These are phyloP conservation scores for Nomada lathburiana DNA, from an alignment of 2,888 invertebrate species.

Conservation along the genomic window DNA sequence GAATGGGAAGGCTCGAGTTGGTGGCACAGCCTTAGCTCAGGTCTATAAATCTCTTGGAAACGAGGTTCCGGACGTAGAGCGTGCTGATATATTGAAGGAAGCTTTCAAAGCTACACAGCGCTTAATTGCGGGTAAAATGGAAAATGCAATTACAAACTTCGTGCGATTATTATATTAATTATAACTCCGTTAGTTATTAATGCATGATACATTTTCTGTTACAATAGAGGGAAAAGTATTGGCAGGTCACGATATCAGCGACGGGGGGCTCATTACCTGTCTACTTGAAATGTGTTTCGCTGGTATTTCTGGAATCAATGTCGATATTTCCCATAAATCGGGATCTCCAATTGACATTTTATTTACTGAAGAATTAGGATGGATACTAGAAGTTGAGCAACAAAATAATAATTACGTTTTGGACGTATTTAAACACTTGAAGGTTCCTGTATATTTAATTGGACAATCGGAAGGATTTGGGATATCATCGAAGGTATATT, in stretches of 20 bases:
- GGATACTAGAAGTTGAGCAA: conserved; percentile 90
- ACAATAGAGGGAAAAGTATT: conserved; percentile 88
- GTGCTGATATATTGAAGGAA: conserved; percentile 88
- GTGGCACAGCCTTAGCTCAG: conserved; percentile 97
- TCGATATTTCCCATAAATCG: conserved; percentile 87
- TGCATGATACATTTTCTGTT: not conserved
- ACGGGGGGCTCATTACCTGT: conserved; percentile 96
- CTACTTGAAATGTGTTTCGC: conserved; percentile 98
- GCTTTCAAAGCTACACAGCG: conserved; percentile 94
- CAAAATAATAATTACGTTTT: conserved; percentile 87
- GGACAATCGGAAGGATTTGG: conserved; percentile 89
- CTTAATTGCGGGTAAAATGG: conserved; percentile 88
- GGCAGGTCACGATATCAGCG: conserved; percentile 98
- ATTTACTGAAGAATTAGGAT: conserved; percentile 95
- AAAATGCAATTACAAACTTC: not conserved
- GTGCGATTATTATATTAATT: not conserved
- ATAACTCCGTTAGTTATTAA: not conserved
- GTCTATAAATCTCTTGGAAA: conserved; percentile 94
- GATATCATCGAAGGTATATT: conserved; percentile 87
- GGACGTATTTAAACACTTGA: conserved; percentile 86
- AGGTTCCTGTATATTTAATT: conserved; percentile 88
- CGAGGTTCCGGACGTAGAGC: conserved; percentile 92
- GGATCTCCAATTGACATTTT: conserved; percentile 88
- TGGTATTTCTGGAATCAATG: conserved; percentile 92
- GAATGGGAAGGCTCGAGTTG: conserved; percentile 90